These are phyloP conservation scores for Emydura subglobosa DNA, from an alignment of 2,113 vertebrate genomes.

Conservation along the genomic window DNA sequence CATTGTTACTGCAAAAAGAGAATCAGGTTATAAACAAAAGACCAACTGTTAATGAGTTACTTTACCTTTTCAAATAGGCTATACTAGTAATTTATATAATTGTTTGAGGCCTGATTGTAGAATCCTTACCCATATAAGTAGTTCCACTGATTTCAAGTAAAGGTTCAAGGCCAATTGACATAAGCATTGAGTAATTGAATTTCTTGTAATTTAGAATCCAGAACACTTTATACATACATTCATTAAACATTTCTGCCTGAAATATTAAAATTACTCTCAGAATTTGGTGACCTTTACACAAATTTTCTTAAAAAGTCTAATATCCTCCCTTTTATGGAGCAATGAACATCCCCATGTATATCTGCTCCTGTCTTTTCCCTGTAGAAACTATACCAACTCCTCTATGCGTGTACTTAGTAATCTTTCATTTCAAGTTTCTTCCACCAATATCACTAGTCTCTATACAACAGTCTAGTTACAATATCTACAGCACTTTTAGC, in stretches of 20 bases:
- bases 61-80: background rate
- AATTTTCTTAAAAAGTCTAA: background rate
- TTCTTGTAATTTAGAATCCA: background rate
- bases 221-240: fast-evolving
- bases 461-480: background rate
- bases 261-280: background rate
- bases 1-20: background rate
- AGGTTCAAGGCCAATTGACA: background rate
- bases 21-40: background rate
- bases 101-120: background rate
- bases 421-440: background rate
- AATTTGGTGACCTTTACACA: background rate
- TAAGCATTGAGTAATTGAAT: background rate
- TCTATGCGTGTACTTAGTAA: background rate
- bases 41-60: background rate
- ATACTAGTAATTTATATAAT: background rate
- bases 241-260: background rate
- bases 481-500: background rate
- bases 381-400: background rate
- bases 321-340: background rate
- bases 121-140: background rate
- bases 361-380: background rate
- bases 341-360: background rate
- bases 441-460: background rate
- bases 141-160: background rate